Evolutionary conservation across 2,888 invertebrate species (phyloP), one percentile per base, ranked within the genome.

Genomic region (Diloba caeruleocephala): DNA sequence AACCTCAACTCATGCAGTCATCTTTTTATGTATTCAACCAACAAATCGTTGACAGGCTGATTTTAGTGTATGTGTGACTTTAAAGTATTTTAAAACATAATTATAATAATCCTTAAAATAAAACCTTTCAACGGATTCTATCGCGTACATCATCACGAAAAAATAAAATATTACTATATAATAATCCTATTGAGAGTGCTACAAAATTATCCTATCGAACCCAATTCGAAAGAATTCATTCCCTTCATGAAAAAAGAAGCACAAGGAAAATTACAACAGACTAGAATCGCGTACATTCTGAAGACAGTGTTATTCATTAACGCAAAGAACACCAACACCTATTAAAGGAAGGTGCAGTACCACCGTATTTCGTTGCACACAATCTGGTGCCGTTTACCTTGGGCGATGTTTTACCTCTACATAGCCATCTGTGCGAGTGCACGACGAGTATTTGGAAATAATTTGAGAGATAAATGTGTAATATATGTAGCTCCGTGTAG

Each of bases 271-370:
- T 66, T 45, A 48, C 49, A 51, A 43, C 55, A 59, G 33, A 15
- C 31, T 12, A 5, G 26, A 32, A 51, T 44, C 43, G 44, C 44
- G 32, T 50, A 52, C 41, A 31, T 43, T 49, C 45, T 37, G 19
- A 36, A 50, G 46, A 50, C 62, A 58, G 48, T 50, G 61, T 72
- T 41, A 84, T 83, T 84, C 81, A 82, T 84, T 83, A 74, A 67
- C 56, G 15, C 69, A 54, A 69, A 71, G 73, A 77, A 71, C 74
- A 76, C 70, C 74, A 74, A 78, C 75, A 74, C 71, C 76, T 78
- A 77, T 77, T 78, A 75, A 49, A 70, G 64, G 64, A 73, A 76
- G 75, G 69, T 71, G 69, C 70, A 64, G 64, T 70, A 70, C 68
- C 73, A 71, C 59, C 70, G 74, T 64, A 64, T 71, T 60, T 65